These are phyloP conservation scores for Laothoe populi DNA, from an alignment of 2,888 invertebrate species.

Conservation along the genomic window DNA sequence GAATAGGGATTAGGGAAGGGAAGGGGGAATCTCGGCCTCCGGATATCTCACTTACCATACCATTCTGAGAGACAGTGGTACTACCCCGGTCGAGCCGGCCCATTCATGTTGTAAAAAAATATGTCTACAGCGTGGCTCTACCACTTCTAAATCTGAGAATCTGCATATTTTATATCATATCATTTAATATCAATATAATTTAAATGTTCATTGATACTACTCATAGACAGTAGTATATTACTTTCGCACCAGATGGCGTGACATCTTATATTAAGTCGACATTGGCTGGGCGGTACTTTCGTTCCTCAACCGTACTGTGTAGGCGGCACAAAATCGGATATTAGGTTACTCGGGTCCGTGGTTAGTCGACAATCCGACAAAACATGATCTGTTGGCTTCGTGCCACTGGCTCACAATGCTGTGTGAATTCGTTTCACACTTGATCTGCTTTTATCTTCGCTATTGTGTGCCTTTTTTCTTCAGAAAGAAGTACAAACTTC, in stretches of 20 bases:
- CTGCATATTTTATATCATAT: too few species aligned
- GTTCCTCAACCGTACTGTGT: background rate
- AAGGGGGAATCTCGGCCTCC: too few species aligned
- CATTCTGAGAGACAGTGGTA: too few species aligned
- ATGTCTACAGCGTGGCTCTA: too few species aligned
- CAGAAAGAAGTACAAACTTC: background rate
- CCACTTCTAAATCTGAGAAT: too few species aligned
- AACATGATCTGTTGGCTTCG: constrained; percentile 45
- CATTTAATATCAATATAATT: too few species aligned
- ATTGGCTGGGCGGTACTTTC: background rate
- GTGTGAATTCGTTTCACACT: constrained; percentile 35
- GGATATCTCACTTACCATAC: too few species aligned
- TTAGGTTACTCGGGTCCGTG: constrained; percentile 40
- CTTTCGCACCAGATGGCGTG: background rate
- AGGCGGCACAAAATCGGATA: constrained; percentile 43
- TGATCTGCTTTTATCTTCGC: constrained; percentile 23
- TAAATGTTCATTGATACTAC: too few species aligned
- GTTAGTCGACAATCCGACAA: constrained; percentile 40
- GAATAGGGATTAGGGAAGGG: too few species aligned
- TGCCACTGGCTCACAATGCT: constrained; percentile 35
- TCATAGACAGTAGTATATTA: too few species aligned
- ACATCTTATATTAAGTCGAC: background rate
- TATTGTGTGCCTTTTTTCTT: constrained; percentile 19
- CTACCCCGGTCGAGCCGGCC: too few species aligned
- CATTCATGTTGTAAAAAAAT: too few species aligned